These are phyloP conservation scores for Atrina japonica DNA, from an alignment of 2,888 invertebrate genomes.

Conservation along the genomic window DNA sequence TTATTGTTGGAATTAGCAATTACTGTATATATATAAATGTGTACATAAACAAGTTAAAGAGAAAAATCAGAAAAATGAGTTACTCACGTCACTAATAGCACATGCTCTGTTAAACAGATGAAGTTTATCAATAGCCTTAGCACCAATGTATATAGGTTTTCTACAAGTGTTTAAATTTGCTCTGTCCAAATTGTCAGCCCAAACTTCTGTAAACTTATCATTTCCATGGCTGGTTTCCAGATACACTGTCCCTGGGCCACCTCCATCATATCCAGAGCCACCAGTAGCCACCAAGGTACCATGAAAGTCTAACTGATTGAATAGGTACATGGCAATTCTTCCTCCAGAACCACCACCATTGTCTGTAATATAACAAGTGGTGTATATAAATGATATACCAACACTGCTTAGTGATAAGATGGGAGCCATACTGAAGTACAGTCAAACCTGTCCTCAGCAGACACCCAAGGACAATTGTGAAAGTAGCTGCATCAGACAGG, in stretches of 20 bases:
- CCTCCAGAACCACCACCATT: slow-evolving; percentile 69
- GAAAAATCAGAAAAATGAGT: neutral
- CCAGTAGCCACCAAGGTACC: slow-evolving; percentile 60
- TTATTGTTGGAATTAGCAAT: too few species aligned
- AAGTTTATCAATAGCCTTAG: slow-evolving; percentile 44
- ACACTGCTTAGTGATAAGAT: neutral
- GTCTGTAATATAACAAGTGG: slow-evolving; percentile 45
- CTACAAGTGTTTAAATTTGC: slow-evolving; percentile 42
- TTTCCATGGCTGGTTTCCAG: slow-evolving; percentile 51
- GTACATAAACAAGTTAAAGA: neutral
- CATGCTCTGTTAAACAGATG: slow-evolving; percentile 59
- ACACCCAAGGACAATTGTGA: too few species aligned
- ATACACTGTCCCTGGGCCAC: slow-evolving; percentile 65
- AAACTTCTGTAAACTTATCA: slow-evolving; percentile 45
- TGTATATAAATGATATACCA: too few species aligned
- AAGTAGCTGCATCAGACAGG: too few species aligned
- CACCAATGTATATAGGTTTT: slow-evolving; percentile 52
- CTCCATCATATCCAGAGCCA: slow-evolving; percentile 51
- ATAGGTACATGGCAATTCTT: slow-evolving; percentile 57
- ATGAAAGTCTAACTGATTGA: slow-evolving; percentile 53
- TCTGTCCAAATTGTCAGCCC: slow-evolving; percentile 56
- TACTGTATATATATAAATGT: too few species aligned
- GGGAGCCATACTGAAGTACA: neutral
- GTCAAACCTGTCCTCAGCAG: too few species aligned
- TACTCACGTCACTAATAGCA: slow-evolving; percentile 28